These are phyloP conservation scores for Embiotoca jacksoni DNA, from an alignment of 2,113 vertebrate species.

Conservation along the genomic window DNA sequence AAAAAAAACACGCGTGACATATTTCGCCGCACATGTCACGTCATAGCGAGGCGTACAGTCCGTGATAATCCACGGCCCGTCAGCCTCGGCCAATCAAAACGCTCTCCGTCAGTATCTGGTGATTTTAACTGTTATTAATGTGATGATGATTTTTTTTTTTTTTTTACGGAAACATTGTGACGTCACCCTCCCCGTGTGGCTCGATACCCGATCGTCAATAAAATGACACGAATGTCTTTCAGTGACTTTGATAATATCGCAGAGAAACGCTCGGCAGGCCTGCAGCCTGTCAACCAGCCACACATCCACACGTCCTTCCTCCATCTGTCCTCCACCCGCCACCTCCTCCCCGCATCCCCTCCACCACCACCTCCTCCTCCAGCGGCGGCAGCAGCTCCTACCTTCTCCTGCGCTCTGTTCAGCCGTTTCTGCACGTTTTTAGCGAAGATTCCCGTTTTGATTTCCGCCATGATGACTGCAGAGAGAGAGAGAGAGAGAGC, in stretches of 20 bases:
- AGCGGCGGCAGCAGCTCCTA: slow-evolving; percentile 42
- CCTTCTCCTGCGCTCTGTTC: slow-evolving; percentile 97
- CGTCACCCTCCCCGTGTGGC: not conserved
- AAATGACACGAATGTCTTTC: not conserved
- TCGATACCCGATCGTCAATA: not conserved
- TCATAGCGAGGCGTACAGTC: slow-evolving; percentile 11
- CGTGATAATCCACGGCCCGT: not conserved
- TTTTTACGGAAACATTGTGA: slow-evolving; percentile 4
- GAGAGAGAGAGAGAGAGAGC: not conserved
- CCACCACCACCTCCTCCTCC: not conserved
- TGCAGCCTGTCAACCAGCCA: slow-evolving; percentile 4
- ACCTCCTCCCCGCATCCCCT: not conserved
- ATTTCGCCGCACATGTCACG: slow-evolving; percentile 10
- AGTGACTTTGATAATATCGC: not conserved
- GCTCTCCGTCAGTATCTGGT: not conserved
- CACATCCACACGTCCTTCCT: not conserved
- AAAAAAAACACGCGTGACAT: not conserved
- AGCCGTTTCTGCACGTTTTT: slow-evolving; percentile 97
- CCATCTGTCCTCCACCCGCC: not conserved
- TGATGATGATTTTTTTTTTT: not conserved
- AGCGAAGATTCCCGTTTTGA: slow-evolving; percentile 96
- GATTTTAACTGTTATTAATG: not conserved
- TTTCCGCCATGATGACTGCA: slow-evolving; percentile 93
- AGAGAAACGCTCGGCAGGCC: slow-evolving; percentile 21
- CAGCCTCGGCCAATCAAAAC: slow-evolving; percentile 20